Evolutionary conservation across 2,888 invertebrate species (phyloP), one percentile per base, ranked within the genome.

Genomic region (Eupeodes latifasciatus): DNA sequence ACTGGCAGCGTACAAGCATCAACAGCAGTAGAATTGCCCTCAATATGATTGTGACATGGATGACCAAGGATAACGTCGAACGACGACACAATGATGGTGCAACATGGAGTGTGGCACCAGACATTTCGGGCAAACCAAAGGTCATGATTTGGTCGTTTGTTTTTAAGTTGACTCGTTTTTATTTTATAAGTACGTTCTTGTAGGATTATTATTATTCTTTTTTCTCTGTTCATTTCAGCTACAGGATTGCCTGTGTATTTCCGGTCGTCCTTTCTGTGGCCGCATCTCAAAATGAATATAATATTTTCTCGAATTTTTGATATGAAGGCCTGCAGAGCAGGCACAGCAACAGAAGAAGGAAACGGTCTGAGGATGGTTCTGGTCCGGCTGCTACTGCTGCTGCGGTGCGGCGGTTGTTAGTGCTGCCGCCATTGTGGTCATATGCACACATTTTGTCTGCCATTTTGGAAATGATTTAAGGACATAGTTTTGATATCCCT

Each of bases 91-190:
- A 71, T 61, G 81, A 75, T 74, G 80, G 74, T 81, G 71, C 78
- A 80, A 85, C 77, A 55, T 72, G 61, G 47, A 55, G 47, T 71
- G 71, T 62, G 75, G 75, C 75, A 67, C 61, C 66, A 67, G 49
- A 77, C 71, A 85, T 85, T 81, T 85, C 77, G 81, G 81, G 78
- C 85, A 81, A 62, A 85, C 81, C 81, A 85, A 74, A 77, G 85
- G 81, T 81, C 85, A 85, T 77, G 71, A 85, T 85, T 77, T 75
- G 80, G 80, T 81, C 64, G 44, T 81, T 40, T 75, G 69, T 77
- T 77, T 81, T 77, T 44, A 36, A 59, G 51, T 36, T 55, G 53
- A 27, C 40, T 27, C 47, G 57, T 57, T 40, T 51, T 44, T 34
- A 53, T 27, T 66, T 19, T 34, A 27, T 51, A 16, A 49, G 44